Percentiles rank a stretch among this genome's conserved stretches.
Evolutionary conservation across 2,113 vertebrate species (phyloP).

Genomic region (Crotalus viridis): DNA sequence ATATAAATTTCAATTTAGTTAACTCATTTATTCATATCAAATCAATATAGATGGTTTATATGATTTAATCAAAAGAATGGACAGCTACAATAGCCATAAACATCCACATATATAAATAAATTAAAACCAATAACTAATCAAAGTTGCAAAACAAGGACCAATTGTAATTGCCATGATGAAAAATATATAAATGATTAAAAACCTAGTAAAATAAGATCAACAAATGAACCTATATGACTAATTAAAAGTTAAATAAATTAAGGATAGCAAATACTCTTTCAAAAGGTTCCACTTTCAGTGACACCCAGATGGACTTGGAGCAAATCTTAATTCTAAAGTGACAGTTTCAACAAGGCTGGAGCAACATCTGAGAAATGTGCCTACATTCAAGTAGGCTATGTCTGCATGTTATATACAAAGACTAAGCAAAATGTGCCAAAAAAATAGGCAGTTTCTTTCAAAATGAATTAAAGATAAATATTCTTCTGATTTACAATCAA

Average conservation of each 20-base stretch:
- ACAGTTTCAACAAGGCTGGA: neutral
- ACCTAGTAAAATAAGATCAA: neutral
- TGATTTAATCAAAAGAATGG: neutral
- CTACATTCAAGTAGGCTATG: neutral
- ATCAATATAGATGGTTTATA: neutral
- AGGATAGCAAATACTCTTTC: neutral
- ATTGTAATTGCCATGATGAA: neutral
- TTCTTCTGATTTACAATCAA: neutral
- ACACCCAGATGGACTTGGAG: neutral
- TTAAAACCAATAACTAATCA: neutral
- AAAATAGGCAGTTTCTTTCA: neutral
- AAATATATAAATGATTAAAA: neutral
- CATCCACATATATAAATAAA: neutral
- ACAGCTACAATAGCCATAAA: neutral
- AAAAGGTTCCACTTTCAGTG: neutral
- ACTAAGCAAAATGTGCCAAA: conserved; percentile 5
- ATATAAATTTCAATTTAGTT: conserved; percentile 16
- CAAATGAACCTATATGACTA: neutral
- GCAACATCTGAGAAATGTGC: neutral
- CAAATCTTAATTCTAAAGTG: neutral
- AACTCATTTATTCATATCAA: neutral
- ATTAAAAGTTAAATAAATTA: neutral
- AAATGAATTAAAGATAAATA: neutral
- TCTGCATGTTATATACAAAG: conserved; percentile 7
- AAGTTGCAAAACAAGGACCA: neutral